Evolutionary conservation across 2,113 vertebrate species (phyloP), one percentile per base, ranked within the genome.

Genomic region (Syngnathoides biaculeatus): DNA sequence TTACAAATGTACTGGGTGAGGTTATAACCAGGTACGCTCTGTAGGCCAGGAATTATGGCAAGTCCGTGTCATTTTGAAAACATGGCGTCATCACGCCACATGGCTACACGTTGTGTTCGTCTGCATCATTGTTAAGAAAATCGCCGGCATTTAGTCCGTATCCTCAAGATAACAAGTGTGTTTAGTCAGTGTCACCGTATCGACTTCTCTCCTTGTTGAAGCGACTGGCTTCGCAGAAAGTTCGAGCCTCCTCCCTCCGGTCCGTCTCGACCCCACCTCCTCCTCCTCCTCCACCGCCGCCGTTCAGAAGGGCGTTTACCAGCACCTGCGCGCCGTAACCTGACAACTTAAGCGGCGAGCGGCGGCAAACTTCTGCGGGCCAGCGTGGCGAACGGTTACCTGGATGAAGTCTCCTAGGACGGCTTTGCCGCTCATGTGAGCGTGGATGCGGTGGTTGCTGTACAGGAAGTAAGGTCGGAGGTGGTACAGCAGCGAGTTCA

Each of bases 381-480:
- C 15, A 47, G 4, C 15, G 45, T 15, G 42, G 42, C 12, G 4
- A 26, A 6, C 15, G 1, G 22, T 63, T 40, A 88, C 88, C 85
- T 94, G 95, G 70, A 98, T 94, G 42, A 99, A 92, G 78, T 99
- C 96, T 13, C 92, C 94, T 26, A 98, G 86, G 68, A 97, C 80
- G 0, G 90, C 90, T 82, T 93, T 92, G 64, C 90, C 91, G 74
- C 92, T 92, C 72, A 93, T 90, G 24, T 94, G 93, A 5, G 93
- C 87, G 1, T 87, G 90, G 79, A 94, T 89, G 30, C 94, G 73
- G 68, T 94, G 93, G 0, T 93, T 94, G 71, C 88, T 88, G 0
- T 93, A 93, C 52, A 92, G 92, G 79, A 98, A 98, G 89, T 98
- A 98, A 2, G 95, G 94, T 79, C 95, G 91, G 75, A 99, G 90